Percentiles rank a stretch among this genome's conserved stretches.
These are phyloP conservation scores for Sweltsa coloradensis DNA, from an alignment of 1,140 invertebrate genomes.

Conservation along the genomic window DNA sequence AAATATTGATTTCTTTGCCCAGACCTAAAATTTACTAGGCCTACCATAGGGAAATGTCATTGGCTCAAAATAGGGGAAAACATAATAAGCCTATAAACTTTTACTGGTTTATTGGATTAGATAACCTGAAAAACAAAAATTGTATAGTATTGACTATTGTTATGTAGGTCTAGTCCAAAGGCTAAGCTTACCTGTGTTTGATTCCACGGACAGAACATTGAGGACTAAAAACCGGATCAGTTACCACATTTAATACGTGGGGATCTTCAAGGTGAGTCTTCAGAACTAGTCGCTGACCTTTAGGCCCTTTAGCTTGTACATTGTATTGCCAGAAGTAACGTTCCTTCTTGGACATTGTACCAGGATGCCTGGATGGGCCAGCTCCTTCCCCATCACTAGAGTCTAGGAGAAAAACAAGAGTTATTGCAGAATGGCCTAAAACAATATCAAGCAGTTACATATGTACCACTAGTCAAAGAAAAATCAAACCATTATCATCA, in stretches of 20 bases:
- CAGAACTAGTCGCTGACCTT: slow-evolving; percentile 74
- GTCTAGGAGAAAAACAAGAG: slow-evolving; percentile 29
- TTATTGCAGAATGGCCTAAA: background rate
- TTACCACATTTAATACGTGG: slow-evolving; percentile 78
- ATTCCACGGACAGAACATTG: slow-evolving; percentile 79
- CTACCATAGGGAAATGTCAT: too few relatives aligned
- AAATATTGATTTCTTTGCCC: too few relatives aligned
- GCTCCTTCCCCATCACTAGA: slow-evolving; percentile 53
- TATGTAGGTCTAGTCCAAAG: background rate
- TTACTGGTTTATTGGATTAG: too few relatives aligned
- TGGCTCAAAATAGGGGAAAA: too few relatives aligned
- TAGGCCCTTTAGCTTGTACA: slow-evolving; percentile 95
- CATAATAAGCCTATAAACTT: too few relatives aligned
- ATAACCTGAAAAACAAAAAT: background rate
- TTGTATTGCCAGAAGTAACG: slow-evolving; percentile 98
- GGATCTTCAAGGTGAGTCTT: slow-evolving; percentile 79
- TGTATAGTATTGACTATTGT: background rate
- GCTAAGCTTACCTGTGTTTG: slow-evolving; percentile 63
- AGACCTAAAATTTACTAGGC: too few relatives aligned
- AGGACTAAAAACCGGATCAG: slow-evolving; percentile 87
- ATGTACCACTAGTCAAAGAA: too few relatives aligned
- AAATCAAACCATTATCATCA: slow-evolving; percentile 36
- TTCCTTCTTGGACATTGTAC: slow-evolving; percentile 62
- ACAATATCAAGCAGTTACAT: background rate
- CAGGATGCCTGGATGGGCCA: slow-evolving; percentile 16